Evolutionary conservation across 2,797 vertebrate genomes (phyloP), one percentile per base, ranked within the genome.

Genomic region (Parambassis ranga): DNA sequence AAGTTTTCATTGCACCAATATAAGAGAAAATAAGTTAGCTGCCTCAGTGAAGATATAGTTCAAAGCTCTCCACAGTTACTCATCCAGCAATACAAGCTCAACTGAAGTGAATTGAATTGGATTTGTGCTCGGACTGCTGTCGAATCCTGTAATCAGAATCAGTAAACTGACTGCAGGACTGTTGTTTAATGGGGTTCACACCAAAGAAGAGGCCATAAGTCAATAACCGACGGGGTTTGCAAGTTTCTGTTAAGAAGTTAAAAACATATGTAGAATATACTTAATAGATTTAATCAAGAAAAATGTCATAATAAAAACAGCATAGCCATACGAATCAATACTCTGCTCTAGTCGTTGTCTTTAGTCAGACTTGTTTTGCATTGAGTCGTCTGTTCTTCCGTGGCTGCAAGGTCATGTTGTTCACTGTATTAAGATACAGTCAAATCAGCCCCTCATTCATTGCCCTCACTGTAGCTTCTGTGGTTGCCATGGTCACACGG

Each of bases 161-260:
- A 30, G 7, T 13, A 7, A 2, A 18, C 33, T 51, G 24, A 43
- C 47, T 51, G 42, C 8, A 10, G 16, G 5, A 57, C 22, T 53
- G 16, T 4, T 47, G 24, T 52, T 64, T 59, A 59, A 55, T 55
- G 13, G 18, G 15, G 33, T 52, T 43, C 31, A 55, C 18, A 10
- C 14, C 13, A 43, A 30, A 33, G 59, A 49, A 53, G 7, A 53
- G 49, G 22, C n/a, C 33, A 18, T 30, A 38, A 50, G 11, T 42
- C 30, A 38, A 20, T 33, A 44, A 31, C 14, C 24, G 30, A 23
- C 14, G 32, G 31, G 16, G 19, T 37, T 27, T 37, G 24, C 13
- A 48, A 24, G 11, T 33, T 38, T 30, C 7, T 53, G 38, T 18
- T 32, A 26, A 10, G 1, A 14, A 26, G 10, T 28, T 4, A 19